Evolutionary conservation across 1,140 invertebrate genomes (phyloP).

Genomic region (Mya arenaria): DNA sequence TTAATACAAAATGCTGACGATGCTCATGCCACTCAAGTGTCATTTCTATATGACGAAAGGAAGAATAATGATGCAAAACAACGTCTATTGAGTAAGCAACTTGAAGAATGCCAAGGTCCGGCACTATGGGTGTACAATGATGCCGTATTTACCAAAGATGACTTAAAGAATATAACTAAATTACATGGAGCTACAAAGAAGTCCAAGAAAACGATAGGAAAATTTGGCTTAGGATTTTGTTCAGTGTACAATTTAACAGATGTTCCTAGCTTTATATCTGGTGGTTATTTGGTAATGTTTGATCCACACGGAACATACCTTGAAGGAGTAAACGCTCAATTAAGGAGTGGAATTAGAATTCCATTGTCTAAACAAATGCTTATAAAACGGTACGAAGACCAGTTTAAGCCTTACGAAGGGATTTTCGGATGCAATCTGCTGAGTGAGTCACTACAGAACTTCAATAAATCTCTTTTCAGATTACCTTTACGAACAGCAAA

Average conservation of each 20-base stretch:
- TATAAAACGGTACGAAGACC: slow-evolving; percentile 1
- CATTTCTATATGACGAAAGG: slow-evolving; percentile 77
- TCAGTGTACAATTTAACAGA: slow-evolving; percentile 53
- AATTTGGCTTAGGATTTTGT: slow-evolving; percentile 48
- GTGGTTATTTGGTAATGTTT: slow-evolving; percentile 25
- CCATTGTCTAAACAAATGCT: slow-evolving; percentile 17
- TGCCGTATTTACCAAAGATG: slow-evolving; percentile 67
- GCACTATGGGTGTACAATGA: slow-evolving; percentile 73
- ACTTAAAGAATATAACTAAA: slow-evolving; percentile 70
- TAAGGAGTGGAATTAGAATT: neutral
- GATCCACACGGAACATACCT: slow-evolving; percentile 42
- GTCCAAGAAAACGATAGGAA: slow-evolving; percentile 20
- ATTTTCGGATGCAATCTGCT: slow-evolving; percentile 68
- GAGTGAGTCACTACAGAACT: slow-evolving; percentile 1
- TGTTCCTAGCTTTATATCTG: slow-evolving; percentile 37
- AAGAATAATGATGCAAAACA: slow-evolving; percentile 61
- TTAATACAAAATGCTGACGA: slow-evolving; percentile 81
- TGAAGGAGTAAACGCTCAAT: slow-evolving; percentile 21
- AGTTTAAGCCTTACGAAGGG: slow-evolving; percentile 62
- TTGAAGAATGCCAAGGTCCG: slow-evolving; percentile 70
- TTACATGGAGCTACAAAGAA: slow-evolving; percentile 50
- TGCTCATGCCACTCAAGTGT: slow-evolving; percentile 72
- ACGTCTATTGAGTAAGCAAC: slow-evolving; percentile 65
- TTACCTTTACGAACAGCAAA: slow-evolving; percentile 72
- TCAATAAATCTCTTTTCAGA: slow-evolving; percentile 72